Percentiles rank a stretch among this genome's conserved stretches.
Conservation (phyloP, 2,113 vertebrate genomes). For the Eulemur rufifrons region DNA sequence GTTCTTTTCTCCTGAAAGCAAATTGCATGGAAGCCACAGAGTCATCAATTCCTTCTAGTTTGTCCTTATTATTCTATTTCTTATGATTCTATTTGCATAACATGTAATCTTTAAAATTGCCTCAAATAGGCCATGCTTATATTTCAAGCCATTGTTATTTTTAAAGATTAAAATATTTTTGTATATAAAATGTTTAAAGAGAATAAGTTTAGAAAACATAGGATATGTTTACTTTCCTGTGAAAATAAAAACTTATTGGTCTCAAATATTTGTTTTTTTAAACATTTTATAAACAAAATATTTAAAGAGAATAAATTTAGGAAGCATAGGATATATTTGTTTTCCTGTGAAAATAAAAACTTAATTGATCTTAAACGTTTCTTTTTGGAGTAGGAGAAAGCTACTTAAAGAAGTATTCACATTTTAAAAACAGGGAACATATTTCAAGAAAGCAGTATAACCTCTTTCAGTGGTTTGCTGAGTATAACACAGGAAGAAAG, state of each 20-base stretch:
- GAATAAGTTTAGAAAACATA: background rate
- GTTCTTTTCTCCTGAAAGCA: background rate
- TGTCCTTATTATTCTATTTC: background rate
- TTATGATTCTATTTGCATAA: background rate
- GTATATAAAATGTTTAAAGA: background rate
- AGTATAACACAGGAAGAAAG: conserved; percentile 80
- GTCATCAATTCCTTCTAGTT: background rate
- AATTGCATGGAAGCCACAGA: background rate
- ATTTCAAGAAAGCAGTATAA: background rate
- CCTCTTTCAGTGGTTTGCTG: conserved; percentile 17
- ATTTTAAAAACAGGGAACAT: background rate
- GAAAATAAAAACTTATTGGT: background rate
- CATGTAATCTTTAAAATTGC: background rate
- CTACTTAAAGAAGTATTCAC: conserved; percentile 1
- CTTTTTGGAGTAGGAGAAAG: background rate
- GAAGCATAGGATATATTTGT: background rate
- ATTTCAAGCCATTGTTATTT: background rate
- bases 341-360: background rate
- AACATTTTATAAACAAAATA: too few relatives aligned
- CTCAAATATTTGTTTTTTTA: background rate
- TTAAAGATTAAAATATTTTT: background rate
- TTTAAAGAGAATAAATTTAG: background rate
- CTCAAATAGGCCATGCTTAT: background rate
- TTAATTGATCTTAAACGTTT: background rate
- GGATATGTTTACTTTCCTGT: background rate